These are phyloP conservation scores for Dryococelus australis DNA, from an alignment of 2,888 invertebrate species.

Conservation along the genomic window DNA sequence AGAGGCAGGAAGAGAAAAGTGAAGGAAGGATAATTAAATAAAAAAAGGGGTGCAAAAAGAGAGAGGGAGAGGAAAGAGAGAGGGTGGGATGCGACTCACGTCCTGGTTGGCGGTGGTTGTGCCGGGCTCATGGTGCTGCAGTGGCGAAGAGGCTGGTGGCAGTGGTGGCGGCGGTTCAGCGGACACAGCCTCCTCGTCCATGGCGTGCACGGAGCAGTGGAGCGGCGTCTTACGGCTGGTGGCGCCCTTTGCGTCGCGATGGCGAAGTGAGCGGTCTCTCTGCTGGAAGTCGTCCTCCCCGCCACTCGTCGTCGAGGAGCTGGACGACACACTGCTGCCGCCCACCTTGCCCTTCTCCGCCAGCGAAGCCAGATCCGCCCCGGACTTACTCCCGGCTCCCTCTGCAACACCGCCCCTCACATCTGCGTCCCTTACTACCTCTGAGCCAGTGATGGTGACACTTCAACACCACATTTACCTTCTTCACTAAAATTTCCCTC, in stretches of 20 bases:
- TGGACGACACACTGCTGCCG: constrained; percentile 59
- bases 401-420: neutral
- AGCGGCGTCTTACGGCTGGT: constrained; percentile 38
- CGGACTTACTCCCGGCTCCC: constrained; percentile 34
- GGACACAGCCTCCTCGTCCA: constrained; percentile 45
- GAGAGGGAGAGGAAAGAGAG: too few species aligned
- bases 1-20: too few species aligned
- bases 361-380: constrained; percentile 60
- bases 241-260: constrained; percentile 44
- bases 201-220: constrained; percentile 43
- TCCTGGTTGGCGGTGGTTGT: constrained; percentile 69
- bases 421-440: neutral
- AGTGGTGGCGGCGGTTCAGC: constrained; percentile 34
- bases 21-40: too few species aligned
- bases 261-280: constrained; percentile 44
- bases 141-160: neutral
- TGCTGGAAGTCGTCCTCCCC: constrained; percentile 59
- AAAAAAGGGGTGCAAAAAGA: too few species aligned
- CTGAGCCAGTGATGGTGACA: too few species aligned
- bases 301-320: constrained; percentile 64
- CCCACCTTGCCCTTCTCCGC: constrained; percentile 63
- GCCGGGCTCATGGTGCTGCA: neutral
- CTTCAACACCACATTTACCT: too few species aligned
- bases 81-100: constrained; percentile 61
- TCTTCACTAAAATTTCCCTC: too few species aligned